A percentile compares a stretch with the other conserved stretches of the same genome.
phyloP scores from a whole-genome alignment of 1,140 invertebrate genomes.

The Grapholita molesta region DNA sequence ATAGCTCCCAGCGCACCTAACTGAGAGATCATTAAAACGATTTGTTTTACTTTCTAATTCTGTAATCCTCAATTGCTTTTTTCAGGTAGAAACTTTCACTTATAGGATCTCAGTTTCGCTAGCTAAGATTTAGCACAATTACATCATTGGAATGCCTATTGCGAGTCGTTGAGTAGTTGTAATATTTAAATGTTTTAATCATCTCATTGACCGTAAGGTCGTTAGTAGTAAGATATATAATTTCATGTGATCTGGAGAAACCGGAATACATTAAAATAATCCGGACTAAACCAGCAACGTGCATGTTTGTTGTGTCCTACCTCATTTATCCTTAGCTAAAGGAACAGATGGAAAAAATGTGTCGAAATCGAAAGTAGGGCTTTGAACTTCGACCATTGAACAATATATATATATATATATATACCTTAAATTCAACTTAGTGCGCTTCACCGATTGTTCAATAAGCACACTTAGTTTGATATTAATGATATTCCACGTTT shows the following conservation, averaged over 20 bases:
- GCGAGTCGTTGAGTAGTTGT: too few species aligned
- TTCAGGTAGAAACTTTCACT: conserved; percentile 48
- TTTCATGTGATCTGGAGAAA: neutral
- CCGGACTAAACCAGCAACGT: too few species aligned
- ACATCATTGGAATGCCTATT: conserved; percentile 17
- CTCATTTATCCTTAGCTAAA: too few species aligned
- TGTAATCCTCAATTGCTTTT: conserved; percentile 49
- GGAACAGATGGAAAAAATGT: too few species aligned
- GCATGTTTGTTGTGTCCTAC: too few species aligned
- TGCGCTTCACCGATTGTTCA: too few species aligned
- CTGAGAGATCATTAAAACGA: conserved; percentile 41
- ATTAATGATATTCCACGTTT: too few species aligned
- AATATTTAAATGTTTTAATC: neutral
- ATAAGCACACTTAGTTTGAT: too few species aligned
- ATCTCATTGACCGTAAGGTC: neutral
- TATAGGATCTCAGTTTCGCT: conserved; percentile 31
- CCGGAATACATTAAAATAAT: neutral
- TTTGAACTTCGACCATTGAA: too few species aligned
- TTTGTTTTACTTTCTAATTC: conserved; percentile 55
- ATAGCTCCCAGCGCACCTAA: conserved; percentile 31
- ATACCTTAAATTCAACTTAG: too few species aligned
- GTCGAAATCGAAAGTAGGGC: too few species aligned
- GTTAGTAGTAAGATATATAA: neutral
- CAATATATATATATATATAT: too few species aligned
- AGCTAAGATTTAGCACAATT: conserved; percentile 22